phyloP scores from a whole-genome alignment of 92 coral and sea anemone genomes.

The Phenganax stokvisi region DNA sequence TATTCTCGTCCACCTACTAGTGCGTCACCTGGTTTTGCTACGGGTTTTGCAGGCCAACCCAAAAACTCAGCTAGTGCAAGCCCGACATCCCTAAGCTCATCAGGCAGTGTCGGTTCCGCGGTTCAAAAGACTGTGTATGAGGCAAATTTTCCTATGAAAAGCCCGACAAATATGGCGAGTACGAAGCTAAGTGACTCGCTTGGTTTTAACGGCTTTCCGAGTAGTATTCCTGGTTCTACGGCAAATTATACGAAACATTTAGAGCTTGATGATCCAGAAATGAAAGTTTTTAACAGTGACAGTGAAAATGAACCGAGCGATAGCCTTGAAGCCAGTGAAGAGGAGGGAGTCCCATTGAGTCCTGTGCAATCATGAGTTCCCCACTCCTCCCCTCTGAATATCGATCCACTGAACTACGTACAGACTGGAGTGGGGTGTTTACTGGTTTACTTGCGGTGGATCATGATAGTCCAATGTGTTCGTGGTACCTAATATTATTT shows the following conservation, averaged over 20 bases:
- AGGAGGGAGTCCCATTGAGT: slow-evolving; percentile 21
- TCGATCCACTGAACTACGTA: background rate
- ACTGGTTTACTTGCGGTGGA: slow-evolving; percentile 19
- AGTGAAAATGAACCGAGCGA: slow-evolving; percentile 38
- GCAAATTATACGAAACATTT: slow-evolving; percentile 27
- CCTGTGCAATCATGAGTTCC: slow-evolving; percentile 14
- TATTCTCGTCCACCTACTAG: slow-evolving; percentile 13
- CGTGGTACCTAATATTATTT: no score
- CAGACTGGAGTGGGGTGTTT: slow-evolving; percentile 48
- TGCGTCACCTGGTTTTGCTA: slow-evolving; percentile 21
- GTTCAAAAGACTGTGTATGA: slow-evolving; percentile 31
- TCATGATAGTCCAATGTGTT: no score
- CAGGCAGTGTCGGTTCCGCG: slow-evolving; percentile 31
- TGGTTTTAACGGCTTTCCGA: slow-evolving; percentile 36
- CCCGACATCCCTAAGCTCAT: slow-evolving; percentile 24
- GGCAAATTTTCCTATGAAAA: slow-evolving; percentile 5
- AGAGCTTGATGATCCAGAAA: slow-evolving; percentile 19
- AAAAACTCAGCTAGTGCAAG: slow-evolving; percentile 29
- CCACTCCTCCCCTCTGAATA: background rate
- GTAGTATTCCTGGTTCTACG: slow-evolving; percentile 7
- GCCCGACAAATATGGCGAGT: background rate
- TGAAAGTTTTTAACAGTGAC: slow-evolving; percentile 29
- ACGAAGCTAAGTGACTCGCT: slow-evolving; percentile 30
- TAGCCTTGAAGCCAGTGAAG: slow-evolving; percentile 31
- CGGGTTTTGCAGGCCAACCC: slow-evolving; percentile 27